These are phyloP conservation scores for Dolomedes plantarius DNA, from an alignment of 2,888 invertebrate genomes.

Conservation along the genomic window DNA sequence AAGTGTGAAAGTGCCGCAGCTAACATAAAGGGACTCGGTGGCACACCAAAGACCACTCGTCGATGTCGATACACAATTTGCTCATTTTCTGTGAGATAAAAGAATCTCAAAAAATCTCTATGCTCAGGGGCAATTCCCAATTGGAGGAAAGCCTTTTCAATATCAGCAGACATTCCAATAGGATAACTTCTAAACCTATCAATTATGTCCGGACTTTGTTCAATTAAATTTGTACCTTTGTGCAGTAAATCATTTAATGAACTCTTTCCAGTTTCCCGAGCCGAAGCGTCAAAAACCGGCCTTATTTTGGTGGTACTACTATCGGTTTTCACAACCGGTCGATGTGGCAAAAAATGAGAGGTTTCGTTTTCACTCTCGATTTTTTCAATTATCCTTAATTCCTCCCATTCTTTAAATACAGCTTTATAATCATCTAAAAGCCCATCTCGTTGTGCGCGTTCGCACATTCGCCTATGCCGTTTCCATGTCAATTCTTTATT, in stretches of 20 bases:
- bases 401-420: not conserved
- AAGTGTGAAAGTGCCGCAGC: slow-evolving; percentile 18
- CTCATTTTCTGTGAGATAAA: slow-evolving; percentile 1
- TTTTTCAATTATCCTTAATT: slow-evolving; percentile 76
- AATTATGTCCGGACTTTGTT: not conserved
- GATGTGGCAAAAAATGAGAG: slow-evolving; percentile 71
- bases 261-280: not conserved
- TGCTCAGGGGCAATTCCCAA: slow-evolving; percentile 19
- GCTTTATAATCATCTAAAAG: too few relatives aligned
- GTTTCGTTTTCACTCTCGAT: slow-evolving; percentile 81
- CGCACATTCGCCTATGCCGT: too few relatives aligned
- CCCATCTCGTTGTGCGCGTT: too few relatives aligned
- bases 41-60: not conserved
- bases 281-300: slow-evolving; percentile 31
- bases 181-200: not conserved
- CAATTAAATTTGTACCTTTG: slow-evolving; percentile 11
- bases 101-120: not conserved
- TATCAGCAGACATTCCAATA: slow-evolving; percentile 14
- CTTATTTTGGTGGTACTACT: not conserved
- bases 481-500: too few relatives aligned
- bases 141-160: slow-evolving; percentile 23
- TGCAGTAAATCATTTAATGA: slow-evolving; percentile 13
- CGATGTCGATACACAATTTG: slow-evolving; percentile 12
- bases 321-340: not conserved
- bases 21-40: too few relatives aligned